A percentile compares a stretch with the other conserved stretches of the same genome.
Evolutionary conservation across 2,113 vertebrate genomes (phyloP).

Genomic region (Athene cunicularia): DNA sequence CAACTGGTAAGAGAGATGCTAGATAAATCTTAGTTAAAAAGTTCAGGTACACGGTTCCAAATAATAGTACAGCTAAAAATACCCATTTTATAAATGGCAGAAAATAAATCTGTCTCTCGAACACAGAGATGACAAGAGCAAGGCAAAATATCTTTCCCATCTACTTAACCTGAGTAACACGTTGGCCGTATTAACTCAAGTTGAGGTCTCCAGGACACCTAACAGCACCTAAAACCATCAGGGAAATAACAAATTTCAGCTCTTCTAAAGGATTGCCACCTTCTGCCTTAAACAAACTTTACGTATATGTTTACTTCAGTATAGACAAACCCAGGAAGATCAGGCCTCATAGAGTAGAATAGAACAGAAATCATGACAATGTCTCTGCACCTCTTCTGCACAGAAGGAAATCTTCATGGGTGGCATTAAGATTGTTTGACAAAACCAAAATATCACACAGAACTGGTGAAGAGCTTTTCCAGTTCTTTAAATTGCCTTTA

Average conservation of each 20-base stretch:
- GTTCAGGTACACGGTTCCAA: background rate
- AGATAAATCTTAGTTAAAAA: background rate
- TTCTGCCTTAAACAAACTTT: background rate
- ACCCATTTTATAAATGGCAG: background rate
- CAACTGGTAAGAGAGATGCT: background rate
- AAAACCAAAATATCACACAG: background rate
- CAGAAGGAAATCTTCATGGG: background rate
- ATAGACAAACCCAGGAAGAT: background rate
- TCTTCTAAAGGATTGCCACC: background rate
- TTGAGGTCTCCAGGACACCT: background rate
- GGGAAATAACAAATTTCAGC: background rate
- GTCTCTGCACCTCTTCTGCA: background rate
- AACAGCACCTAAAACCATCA: background rate
- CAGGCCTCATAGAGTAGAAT: background rate
- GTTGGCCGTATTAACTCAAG: rapidly evolving
- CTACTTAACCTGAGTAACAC: background rate
- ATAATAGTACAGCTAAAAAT: background rate
- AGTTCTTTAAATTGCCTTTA: background rate
- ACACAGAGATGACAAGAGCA: background rate
- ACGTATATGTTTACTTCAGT: background rate
- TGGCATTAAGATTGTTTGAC: background rate
- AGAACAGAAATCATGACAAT: background rate
- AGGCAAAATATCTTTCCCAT: background rate
- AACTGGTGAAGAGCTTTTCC: rapidly evolving
- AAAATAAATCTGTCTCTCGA: background rate